Evolutionary conservation across 2,113 vertebrate species (phyloP).

Genomic region (Pituophis catenifer): DNA sequence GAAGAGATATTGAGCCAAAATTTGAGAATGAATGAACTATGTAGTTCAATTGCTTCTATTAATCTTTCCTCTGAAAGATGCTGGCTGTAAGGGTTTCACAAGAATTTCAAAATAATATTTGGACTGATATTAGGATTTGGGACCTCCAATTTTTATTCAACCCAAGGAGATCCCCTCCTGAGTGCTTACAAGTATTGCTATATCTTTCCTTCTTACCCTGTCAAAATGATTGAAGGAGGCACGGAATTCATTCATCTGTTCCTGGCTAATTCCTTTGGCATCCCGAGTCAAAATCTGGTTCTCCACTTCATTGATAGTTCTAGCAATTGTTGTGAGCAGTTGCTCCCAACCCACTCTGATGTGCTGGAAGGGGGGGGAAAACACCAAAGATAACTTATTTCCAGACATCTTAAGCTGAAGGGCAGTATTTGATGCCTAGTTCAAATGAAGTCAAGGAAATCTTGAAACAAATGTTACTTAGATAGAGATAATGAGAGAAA

Average conservation of each 20-base stretch:
- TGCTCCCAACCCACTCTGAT: constrained; percentile 99
- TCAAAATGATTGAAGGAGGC: constrained; percentile 99
- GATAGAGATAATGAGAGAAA: neutral
- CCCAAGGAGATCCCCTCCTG: neutral
- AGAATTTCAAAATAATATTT: neutral
- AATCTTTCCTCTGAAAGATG: neutral
- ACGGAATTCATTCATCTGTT: constrained; percentile 97
- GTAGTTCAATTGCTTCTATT: neutral
- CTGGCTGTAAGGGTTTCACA: neutral
- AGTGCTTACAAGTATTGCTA: neutral
- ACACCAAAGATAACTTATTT: neutral
- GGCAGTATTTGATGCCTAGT: neutral
- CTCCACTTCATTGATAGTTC: constrained; percentile 98
- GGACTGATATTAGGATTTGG: neutral
- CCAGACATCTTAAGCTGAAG: neutral
- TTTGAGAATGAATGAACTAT: neutral
- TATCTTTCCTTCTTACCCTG: constrained; percentile 93
- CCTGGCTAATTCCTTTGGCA: constrained; percentile 98
- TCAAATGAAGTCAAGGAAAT: neutral
- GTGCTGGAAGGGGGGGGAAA: constrained; percentile 72
- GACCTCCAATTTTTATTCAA: neutral
- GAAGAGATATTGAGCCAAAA: neutral
- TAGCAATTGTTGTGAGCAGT: constrained; percentile 94
- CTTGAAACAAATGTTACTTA: neutral
- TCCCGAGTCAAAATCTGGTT: constrained; percentile 99